Evolutionary conservation across 2,888 invertebrate genomes (phyloP).

Genomic region (Papilio gigon): DNA sequence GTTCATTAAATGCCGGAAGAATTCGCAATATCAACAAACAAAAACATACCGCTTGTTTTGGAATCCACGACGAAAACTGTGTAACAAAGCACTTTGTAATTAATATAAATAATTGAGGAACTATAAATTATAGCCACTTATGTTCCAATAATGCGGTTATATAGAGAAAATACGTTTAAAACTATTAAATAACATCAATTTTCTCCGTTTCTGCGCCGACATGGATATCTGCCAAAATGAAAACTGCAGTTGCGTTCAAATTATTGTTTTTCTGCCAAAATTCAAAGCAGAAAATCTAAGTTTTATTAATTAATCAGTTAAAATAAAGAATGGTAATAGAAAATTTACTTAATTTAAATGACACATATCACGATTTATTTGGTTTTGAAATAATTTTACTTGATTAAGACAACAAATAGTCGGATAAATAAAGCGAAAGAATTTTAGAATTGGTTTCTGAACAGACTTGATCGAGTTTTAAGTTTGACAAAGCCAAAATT

Average conservation of each 20-base stretch:
- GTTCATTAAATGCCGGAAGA: constrained; percentile 44
- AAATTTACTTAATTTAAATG: not conserved
- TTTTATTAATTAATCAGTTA: constrained; percentile 1
- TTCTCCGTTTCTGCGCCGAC: constrained; percentile 20
- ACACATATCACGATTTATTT: not conserved
- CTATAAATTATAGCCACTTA: constrained; percentile 38
- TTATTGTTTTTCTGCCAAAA: not conserved
- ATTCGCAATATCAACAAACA: constrained; percentile 47
- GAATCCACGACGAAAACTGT: constrained; percentile 66
- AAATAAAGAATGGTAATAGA: not conserved
- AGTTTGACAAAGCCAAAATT: constrained; percentile 2
- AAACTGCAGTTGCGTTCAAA: constrained; percentile 27
- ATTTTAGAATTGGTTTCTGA: constrained; percentile 3
- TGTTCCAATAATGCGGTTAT: not conserved
- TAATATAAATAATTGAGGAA: constrained; percentile 4
- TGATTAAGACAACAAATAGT: not conserved
- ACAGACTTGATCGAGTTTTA: constrained; percentile 3
- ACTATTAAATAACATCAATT: constrained; percentile 8
- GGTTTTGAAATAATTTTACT: not conserved
- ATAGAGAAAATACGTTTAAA: constrained; percentile 18
- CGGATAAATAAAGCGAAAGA: not conserved
- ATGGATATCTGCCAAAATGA: constrained; percentile 36
- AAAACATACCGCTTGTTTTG: constrained; percentile 62
- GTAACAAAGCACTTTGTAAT: constrained; percentile 9
- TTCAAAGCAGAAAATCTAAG: not conserved